Conservation (phyloP, 1,140 invertebrate genomes). For the Anastrepha obliqua region DNA sequence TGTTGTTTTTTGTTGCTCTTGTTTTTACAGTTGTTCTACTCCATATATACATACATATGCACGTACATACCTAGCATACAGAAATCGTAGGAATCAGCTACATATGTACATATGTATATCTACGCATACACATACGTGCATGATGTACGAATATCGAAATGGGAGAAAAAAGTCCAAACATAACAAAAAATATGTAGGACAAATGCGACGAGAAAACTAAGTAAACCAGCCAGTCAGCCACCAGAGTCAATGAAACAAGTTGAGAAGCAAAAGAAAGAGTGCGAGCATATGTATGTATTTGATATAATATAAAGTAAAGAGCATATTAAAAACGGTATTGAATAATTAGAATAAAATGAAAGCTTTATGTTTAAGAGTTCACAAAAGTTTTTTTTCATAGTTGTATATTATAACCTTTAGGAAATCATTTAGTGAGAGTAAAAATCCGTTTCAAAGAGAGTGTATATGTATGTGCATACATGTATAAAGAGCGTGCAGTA, state of each 20-base stretch:
- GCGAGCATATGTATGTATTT: background rate
- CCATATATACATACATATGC: background rate
- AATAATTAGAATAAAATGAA: too few species aligned
- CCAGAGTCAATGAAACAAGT: constrained; percentile 4
- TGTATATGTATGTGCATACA: too few species aligned
- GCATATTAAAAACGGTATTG: too few species aligned
- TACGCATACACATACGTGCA: background rate
- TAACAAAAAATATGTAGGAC: constrained; percentile 52
- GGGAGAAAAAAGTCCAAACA: background rate
- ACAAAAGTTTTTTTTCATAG: too few species aligned
- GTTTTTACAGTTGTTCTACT: constrained; percentile 44
- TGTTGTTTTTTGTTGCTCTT: background rate
- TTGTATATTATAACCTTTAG: too few species aligned
- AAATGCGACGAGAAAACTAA: constrained; percentile 40
- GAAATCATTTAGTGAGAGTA: too few species aligned
- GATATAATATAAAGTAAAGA: too few species aligned
- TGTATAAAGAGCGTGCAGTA: background rate
- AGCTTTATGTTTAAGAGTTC: too few species aligned
- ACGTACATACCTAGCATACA: background rate
- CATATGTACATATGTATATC: background rate
- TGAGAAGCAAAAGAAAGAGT: background rate
- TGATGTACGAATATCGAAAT: background rate
- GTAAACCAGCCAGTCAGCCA: background rate
- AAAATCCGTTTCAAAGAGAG: too few species aligned
- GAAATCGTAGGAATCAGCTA: background rate